Conservation (phyloP, 2,888 invertebrate genomes). For the Rapana venosa region DNA sequence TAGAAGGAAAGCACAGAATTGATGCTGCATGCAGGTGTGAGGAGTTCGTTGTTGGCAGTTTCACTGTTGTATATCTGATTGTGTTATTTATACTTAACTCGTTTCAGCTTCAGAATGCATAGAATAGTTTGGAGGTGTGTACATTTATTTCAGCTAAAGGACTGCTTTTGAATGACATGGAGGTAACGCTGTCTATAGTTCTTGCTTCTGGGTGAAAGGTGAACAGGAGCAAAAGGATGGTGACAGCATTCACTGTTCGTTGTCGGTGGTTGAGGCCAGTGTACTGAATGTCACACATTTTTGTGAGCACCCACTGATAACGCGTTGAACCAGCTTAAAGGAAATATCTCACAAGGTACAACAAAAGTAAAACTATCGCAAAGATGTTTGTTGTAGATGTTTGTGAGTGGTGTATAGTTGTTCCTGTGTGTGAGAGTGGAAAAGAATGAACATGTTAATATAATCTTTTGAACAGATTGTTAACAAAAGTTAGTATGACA, state of each 20-base stretch:
- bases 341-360: neutral
- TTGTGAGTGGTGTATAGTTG: neutral
- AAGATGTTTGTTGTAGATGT: slow-evolving; percentile 18
- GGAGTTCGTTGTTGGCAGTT: neutral
- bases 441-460: neutral
- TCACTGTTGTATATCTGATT: neutral
- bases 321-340: neutral
- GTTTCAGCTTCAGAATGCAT: neutral
- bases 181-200: neutral
- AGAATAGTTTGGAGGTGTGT: neutral
- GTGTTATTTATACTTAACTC: neutral
- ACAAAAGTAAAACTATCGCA: slow-evolving; percentile 34
- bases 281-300: neutral
- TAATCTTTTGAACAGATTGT: slow-evolving; percentile 15
- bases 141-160: neutral
- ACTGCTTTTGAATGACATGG: neutral
- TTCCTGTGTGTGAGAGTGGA: slow-evolving; percentile 6
- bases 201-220: neutral
- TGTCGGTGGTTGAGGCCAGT: slow-evolving; percentile 16
- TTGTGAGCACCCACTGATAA: neutral
- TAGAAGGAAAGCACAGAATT: neutral
- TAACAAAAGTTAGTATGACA: slow-evolving; percentile 20
- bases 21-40: neutral
- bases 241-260: neutral
- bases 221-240: neutral